These are phyloP conservation scores for Campylomormyrus tamandua DNA, from an alignment of 2,113 vertebrate genomes.

Conservation along the genomic window DNA sequence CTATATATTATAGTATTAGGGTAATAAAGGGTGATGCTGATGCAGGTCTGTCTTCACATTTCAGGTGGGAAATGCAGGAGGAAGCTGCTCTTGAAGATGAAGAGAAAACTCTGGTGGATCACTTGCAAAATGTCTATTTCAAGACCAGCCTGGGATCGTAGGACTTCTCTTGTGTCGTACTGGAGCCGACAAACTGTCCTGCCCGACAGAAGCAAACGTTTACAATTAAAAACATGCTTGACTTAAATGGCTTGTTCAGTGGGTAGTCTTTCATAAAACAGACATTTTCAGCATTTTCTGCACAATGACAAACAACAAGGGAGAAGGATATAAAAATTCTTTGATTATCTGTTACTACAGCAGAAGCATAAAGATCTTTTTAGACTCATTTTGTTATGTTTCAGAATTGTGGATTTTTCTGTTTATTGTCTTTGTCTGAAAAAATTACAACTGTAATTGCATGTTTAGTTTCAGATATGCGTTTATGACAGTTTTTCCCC, in stretches of 20 bases:
- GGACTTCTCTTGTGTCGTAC: conserved; percentile 37
- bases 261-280: neutral
- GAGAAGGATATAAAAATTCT: neutral
- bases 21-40: neutral
- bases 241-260: neutral
- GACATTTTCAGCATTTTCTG: neutral
- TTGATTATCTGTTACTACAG: conserved; percentile 5
- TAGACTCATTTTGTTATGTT: neutral
- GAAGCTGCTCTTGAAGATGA: conserved; percentile 71
- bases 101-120: conserved; percentile 71
- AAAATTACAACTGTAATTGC: conserved; percentile 1
- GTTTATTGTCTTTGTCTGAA: conserved; percentile 3
- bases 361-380: neutral
- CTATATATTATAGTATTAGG: conserved; percentile 11
- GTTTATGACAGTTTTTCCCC: conserved; percentile 5
- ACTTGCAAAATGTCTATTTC: conserved; percentile 68
- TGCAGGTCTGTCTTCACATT: conserved; percentile 37
- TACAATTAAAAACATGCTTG: conserved; percentile 31
- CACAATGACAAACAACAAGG: neutral
- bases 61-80: conserved; percentile 90
- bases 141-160: conserved; percentile 36
- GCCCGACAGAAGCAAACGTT: conserved; percentile 34
- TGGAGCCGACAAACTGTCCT: conserved; percentile 30
- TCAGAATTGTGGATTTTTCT: conserved; percentile 1
- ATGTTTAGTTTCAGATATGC: conserved; percentile 9